phyloP scores from a whole-genome alignment of 1,140 invertebrate genomes.

The Aphidius ervi region DNA sequence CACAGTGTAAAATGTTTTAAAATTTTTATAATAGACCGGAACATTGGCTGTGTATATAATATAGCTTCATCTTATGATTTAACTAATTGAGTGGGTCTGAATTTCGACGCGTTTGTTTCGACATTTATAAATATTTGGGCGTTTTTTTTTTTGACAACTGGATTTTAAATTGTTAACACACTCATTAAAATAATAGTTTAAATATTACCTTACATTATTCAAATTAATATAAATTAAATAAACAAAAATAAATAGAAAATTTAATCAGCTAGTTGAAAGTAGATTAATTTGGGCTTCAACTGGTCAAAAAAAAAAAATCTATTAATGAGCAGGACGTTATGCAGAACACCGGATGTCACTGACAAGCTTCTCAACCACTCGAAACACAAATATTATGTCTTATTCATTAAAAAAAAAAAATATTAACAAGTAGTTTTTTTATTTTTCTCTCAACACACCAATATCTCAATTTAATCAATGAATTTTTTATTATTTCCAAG shows the following conservation, averaged over 20 bases:
- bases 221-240: no score
- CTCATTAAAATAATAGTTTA: no score
- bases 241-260: no score
- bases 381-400: background rate
- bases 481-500: background rate
- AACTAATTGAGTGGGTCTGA: conserved; percentile 32
- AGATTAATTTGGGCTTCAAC: background rate
- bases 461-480: no score
- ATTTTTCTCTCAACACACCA: no score
- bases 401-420: no score
- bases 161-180: conserved; percentile 11
- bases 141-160: background rate
- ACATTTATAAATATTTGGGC: conserved; percentile 28
- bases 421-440: no score
- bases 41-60: conserved; percentile 17
- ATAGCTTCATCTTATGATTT: conserved; percentile 7
- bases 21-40: conserved; percentile 15
- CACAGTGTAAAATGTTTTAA: conserved; percentile 2
- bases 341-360: conserved; percentile 50
- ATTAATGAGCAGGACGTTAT: conserved; percentile 38
- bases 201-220: background rate
- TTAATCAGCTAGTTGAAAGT: background rate
- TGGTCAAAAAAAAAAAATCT: background rate
- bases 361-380: conserved; percentile 44
- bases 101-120: conserved; percentile 37